Percentiles rank a stretch among this genome's conserved stretches.
These are phyloP conservation scores for Nipponacmea schrenckii DNA, from an alignment of 2,888 invertebrate species.

Conservation along the genomic window DNA sequence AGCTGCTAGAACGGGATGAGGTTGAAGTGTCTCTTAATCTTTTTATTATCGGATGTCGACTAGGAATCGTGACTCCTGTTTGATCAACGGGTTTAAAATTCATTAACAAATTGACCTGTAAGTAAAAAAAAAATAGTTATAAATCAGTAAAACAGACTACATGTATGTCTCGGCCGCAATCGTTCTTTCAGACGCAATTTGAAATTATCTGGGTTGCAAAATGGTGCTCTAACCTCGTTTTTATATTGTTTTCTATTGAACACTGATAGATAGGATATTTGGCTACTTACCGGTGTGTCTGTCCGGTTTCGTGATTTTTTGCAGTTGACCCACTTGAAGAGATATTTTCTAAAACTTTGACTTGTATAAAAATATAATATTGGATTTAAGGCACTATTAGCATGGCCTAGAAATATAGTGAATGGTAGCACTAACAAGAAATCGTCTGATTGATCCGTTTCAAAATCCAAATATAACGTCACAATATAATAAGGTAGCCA, in stretches of 20 bases:
- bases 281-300: constrained; percentile 25
- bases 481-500: constrained; percentile 83
- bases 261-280: neutral
- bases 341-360: constrained; percentile 77
- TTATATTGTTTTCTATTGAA: too few relatives aligned
- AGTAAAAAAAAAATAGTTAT: constrained; percentile 2
- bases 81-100: constrained; percentile 32
- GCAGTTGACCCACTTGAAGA: constrained; percentile 58
- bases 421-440: constrained; percentile 72
- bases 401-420: constrained; percentile 78
- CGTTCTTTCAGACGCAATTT: too few relatives aligned
- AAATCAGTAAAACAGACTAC: too few relatives aligned
- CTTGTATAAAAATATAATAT: constrained; percentile 82
- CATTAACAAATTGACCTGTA: constrained; percentile 40
- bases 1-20: constrained; percentile 34
- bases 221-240: too few relatives aligned
- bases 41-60: constrained; percentile 35
- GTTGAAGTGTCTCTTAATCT: constrained; percentile 34
- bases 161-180: too few relatives aligned
- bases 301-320: constrained; percentile 33
- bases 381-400: constrained; percentile 82
- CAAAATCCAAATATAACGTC: constrained; percentile 75
- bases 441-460: constrained; percentile 54
- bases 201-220: too few relatives aligned
- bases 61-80: constrained; percentile 27